Evolutionary conservation across 1,140 invertebrate species (phyloP).

Genomic region (Frieseomelitta varia): DNA sequence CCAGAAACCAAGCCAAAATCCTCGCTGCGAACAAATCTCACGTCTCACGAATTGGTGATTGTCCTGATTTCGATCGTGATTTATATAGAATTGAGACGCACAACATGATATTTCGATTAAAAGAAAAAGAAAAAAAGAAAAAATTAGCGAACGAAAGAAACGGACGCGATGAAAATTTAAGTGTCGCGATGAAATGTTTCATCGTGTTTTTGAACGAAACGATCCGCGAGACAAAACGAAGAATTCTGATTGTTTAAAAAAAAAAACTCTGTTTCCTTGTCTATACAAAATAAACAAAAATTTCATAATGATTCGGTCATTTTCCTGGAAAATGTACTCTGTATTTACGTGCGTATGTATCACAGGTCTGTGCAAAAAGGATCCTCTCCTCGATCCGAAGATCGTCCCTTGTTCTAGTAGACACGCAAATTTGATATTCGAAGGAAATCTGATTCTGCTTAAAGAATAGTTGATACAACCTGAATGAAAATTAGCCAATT

Average conservation of each 20-base stretch:
- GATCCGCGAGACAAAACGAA: too few species aligned
- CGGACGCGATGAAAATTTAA: not conserved
- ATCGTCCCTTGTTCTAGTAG: not conserved
- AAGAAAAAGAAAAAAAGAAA: not conserved
- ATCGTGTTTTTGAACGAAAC: not conserved
- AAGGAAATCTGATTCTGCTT: not conserved
- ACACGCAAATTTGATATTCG: not conserved
- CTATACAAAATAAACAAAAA: not conserved
- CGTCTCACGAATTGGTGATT: not conserved
- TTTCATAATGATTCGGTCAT: not conserved
- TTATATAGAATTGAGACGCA: not conserved
- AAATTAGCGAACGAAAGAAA: too few species aligned
- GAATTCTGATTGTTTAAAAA: too few species aligned
- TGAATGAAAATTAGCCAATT: not conserved
- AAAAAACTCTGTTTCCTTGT: not conserved
- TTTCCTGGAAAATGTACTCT: not conserved
- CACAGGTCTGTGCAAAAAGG: not conserved
- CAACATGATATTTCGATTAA: not conserved
- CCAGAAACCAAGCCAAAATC: constrained; percentile 30
- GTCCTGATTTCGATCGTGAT: not conserved
- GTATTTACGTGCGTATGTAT: not conserved
- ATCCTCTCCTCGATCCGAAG: not conserved
- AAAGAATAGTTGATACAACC: not conserved
- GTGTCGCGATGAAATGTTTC: not conserved
- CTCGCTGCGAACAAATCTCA: constrained; percentile 17